Base-by-base conservation (phyloP, 2,797 vertebrate species). In the Kryptolebias ocellatus region DNA sequence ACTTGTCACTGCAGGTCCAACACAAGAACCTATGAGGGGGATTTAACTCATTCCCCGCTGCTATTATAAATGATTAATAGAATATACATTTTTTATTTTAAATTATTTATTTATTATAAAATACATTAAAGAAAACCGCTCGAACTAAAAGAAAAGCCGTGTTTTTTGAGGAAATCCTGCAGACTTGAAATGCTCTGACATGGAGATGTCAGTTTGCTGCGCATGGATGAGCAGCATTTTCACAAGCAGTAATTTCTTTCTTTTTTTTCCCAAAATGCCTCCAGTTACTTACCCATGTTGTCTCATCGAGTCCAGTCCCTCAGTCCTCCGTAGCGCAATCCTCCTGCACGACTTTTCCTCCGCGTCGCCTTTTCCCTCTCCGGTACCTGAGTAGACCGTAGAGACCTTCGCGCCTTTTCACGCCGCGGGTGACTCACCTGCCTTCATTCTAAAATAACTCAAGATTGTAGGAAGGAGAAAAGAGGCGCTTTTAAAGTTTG, bases 281-380 rank as follows among this genome's bases (percentile, higher is more conserved):
- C 8, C 60, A 20, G 51, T 67, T 9, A 83, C 89, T 89, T 76
- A 92, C 90, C 91, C 91, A 92, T 92, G 87, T 65, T 90, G 83
- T 75, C 82, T 90, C 89, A 90, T 91, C 90, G 58, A 8, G 89
- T 78, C 63, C 87, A 58, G 68, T 79, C 53, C 61, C 76, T 51
- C 69, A 49, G 74, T 81, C 62, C 74, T 86, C 84, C 54, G 76
- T 80, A 75, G 80, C 77, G 70, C 80, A 87, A 86, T 88, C 85
- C 83, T 31, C 1, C 83, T 71, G 76, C 77, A 74, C 85, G 83
- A 87, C 73, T 85, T 37, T 8, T 77, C 60, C 24, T 62, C 68
- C 67, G 60, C 45, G 72, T 72, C 62, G 67, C 60, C 59, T 76
- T 69, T 76, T 69, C 51, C 28, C 66, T 67, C 68, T 53, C 68